Evolutionary conservation across 2,888 invertebrate genomes (phyloP).

Genomic region (Polia nebulosa): DNA sequence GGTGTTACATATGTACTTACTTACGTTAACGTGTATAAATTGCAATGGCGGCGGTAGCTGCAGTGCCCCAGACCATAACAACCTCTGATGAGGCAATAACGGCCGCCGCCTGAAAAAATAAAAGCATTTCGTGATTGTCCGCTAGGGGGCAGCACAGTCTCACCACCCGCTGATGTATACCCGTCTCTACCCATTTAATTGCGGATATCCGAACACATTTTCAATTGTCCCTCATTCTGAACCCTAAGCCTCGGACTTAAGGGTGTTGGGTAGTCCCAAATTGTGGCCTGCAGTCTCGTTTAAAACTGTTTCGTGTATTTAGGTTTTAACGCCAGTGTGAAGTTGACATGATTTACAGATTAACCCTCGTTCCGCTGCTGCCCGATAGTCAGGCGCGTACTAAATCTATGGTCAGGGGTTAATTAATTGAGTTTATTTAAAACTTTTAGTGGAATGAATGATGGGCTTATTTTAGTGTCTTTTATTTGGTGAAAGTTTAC

Average conservation of each 20-base stretch:
- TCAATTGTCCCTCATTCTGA: conserved; percentile 44
- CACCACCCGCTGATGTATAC: conserved; percentile 71
- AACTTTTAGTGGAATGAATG: conserved; percentile 26
- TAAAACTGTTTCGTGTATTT: conserved; percentile 63
- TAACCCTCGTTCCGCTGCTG: conserved; percentile 49
- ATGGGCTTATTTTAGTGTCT: conserved; percentile 13
- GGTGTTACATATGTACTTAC: conserved; percentile 57
- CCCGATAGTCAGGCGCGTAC: conserved; percentile 26
- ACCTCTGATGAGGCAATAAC: conserved; percentile 86
- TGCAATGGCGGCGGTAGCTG: conserved; percentile 70
- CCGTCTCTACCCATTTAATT: conserved; percentile 74
- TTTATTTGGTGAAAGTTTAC: neutral
- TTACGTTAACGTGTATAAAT: conserved; percentile 64
- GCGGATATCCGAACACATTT: conserved; percentile 70
- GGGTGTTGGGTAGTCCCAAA: conserved; percentile 16
- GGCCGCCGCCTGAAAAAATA: conserved; percentile 83
- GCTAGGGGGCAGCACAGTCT: conserved; percentile 68
- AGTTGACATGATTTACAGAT: conserved; percentile 66
- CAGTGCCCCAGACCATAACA: conserved; percentile 75
- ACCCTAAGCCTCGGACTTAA: conserved; percentile 54
- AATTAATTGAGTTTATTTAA: conserved; percentile 43
- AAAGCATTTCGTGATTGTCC: conserved; percentile 88
- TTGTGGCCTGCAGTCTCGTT: conserved; percentile 37
- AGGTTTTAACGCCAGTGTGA: conserved; percentile 56
- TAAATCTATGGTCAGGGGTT: conserved; percentile 40